These are phyloP conservation scores for Falco peregrinus DNA, from an alignment of 2,797 vertebrate species.

Conservation along the genomic window DNA sequence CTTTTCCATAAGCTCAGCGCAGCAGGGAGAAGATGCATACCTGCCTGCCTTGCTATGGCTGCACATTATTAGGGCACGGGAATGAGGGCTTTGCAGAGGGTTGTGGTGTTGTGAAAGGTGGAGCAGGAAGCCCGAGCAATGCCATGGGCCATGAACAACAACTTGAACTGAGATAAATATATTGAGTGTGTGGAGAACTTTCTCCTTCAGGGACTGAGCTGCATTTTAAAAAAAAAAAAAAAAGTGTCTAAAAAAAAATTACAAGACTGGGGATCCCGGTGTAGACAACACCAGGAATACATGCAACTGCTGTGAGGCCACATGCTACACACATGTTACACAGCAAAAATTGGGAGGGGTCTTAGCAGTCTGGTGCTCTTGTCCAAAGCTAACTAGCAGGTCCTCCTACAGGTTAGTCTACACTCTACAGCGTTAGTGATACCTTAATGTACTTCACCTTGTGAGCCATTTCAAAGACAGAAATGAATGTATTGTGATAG, in stretches of 20 bases:
- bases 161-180: background rate
- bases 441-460: background rate
- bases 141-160: background rate
- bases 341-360: background rate
- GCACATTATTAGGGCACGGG: background rate
- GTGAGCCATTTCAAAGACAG: background rate
- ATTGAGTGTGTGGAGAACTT: fast-evolving
- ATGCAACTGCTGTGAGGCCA: background rate
- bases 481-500: background rate
- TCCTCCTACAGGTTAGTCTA: background rate
- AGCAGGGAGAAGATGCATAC: background rate
- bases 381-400: background rate
- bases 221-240: background rate
- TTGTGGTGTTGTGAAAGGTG: background rate
- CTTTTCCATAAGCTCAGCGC: background rate
- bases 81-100: background rate
- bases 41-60: background rate
- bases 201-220: background rate
- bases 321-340: background rate
- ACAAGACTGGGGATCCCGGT: background rate
- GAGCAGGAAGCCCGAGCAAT: background rate
- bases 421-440: background rate
- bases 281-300: background rate
- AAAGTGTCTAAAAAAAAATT: fast-evolving
- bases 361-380: background rate